phyloP scores from a whole-genome alignment of 1,140 invertebrate species.

The Drosophila punjabiensis region DNA sequence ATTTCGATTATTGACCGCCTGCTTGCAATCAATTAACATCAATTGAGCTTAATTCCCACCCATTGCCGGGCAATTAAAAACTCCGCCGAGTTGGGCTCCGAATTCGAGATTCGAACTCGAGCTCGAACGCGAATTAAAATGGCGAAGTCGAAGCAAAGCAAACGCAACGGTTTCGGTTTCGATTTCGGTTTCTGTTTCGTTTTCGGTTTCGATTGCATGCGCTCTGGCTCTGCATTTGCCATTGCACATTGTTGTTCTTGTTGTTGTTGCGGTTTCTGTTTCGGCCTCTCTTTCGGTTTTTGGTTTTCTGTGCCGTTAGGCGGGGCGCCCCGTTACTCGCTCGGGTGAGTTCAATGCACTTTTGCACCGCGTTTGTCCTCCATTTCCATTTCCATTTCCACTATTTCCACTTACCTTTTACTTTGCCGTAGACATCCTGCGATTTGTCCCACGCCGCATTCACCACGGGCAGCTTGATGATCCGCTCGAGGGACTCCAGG shows the following conservation, averaged over 20 bases:
- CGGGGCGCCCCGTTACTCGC: conserved; percentile 51
- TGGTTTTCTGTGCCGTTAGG: conserved; percentile 33
- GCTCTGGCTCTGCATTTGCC: conserved; percentile 10
- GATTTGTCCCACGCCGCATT: conserved; percentile 87
- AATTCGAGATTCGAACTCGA: conserved; percentile 34
- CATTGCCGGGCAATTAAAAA: conserved; percentile 43
- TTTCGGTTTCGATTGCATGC: conserved; percentile 41
- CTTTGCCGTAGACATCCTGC: conserved; percentile 86
- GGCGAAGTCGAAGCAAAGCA: conserved; percentile 40
- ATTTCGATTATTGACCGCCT: conserved; percentile 33
- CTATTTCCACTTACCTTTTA: conserved; percentile 85
- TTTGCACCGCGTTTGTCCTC: conserved; percentile 12
- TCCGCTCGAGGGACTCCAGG: conserved; percentile 87
- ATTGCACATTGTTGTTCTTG: conserved; percentile 18
- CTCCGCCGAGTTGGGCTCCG: conserved; percentile 10
- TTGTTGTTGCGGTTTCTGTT: conserved; percentile 28
- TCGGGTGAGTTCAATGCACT: conserved; percentile 62
- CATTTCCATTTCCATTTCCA: conserved; percentile 4
- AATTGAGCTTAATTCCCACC: conserved; percentile 66
- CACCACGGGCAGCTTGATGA: conserved; percentile 87
- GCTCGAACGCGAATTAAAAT: conserved; percentile 33
- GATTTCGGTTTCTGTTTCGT: conserved; percentile 21
- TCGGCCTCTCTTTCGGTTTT: conserved; percentile 29
- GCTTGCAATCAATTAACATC: conserved; percentile 50
- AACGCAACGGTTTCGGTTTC: conserved; percentile 50